phyloP scores from a whole-genome alignment of 2,888 invertebrate genomes.

The Sceliomorpha sp. region DNA sequence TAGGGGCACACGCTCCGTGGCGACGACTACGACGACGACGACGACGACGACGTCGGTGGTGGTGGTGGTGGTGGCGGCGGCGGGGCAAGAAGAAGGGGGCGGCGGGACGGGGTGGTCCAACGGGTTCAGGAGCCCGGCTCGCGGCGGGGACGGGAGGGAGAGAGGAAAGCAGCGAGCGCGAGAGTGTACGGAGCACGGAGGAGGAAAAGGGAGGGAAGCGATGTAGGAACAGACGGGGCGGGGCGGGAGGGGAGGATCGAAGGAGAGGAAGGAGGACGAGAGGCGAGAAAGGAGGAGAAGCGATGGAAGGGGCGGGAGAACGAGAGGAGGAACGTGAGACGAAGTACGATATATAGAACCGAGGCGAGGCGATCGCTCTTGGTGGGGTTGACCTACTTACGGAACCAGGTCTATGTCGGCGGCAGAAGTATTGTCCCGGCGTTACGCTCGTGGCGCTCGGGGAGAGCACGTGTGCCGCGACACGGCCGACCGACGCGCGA shows the following conservation, averaged over 20 bases:
- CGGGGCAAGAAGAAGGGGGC: slow-evolving; percentile 25
- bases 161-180: too few relatives aligned
- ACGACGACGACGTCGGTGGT: too few relatives aligned
- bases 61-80: slow-evolving; percentile 27
- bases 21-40: too few relatives aligned
- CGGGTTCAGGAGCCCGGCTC: too few relatives aligned
- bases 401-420: slow-evolving; percentile 94
- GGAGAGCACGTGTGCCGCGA: slow-evolving; percentile 45
- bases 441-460: slow-evolving; percentile 39
- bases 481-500: not conserved
- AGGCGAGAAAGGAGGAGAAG: too few relatives aligned
- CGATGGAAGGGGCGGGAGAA: too few relatives aligned
- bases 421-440: slow-evolving; percentile 78
- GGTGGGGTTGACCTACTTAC: slow-evolving; percentile 91
- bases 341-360: slow-evolving; percentile 12
- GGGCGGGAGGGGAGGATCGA: too few relatives aligned
- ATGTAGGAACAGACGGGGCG: too few relatives aligned
- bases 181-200: too few relatives aligned
- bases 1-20: slow-evolving; percentile 17
- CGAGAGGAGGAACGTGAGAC: not conserved
- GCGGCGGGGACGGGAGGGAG: too few relatives aligned
- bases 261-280: too few relatives aligned
- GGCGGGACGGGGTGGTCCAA: slow-evolving; percentile 48
- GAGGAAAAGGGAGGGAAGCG: too few relatives aligned
- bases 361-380: slow-evolving; percentile 43